Evolutionary conservation across 2,113 vertebrate species (phyloP), one percentile per base, ranked within the genome.

Genomic region (Mixornis gularis): DNA sequence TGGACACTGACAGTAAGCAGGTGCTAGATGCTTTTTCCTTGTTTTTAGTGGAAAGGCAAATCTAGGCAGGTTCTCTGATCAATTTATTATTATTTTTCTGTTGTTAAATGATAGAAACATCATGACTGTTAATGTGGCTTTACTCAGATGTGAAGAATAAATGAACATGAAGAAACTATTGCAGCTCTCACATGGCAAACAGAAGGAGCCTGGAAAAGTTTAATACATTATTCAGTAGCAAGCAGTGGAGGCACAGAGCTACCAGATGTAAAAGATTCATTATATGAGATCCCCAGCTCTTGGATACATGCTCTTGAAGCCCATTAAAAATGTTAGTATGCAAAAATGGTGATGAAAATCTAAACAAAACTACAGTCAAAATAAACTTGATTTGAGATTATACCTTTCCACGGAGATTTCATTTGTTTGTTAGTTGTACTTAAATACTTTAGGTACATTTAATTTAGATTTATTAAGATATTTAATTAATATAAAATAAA

Each of bases 191-290:
- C 73, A 43, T 49, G 68, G 68, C 29, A 90, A 92, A 78, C 30
- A 78, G 36, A 85, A 93, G 53, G 16, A 85, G 22, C 22, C 48
- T 85, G 21, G 51, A 82, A 84, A 93, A 94, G 32, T 43, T 76
- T 78, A 79, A 93, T 92, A 46, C 59, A 95, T 95, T 93, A 95
- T 95, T 97, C 79, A 96, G 36, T 55, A 92, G 84, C 40, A 92
- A 94, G 38, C 27, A 20, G 69, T 70, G 27, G 63, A 94, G 92
- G 86, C 86, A 81, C 34, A 88, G 77, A 87, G 51, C 21, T 49
- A 83, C 84, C 56, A 96, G 49, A 66, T 90, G 51, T 55, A 85
- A 76, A 95, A 94, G 49, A 92, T 92, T 91, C 59, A 68, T 29
- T 91, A 64, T 79, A 41, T 21, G 77, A 91, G 73, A 91, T 51